Conservation (phyloP, 2,113 vertebrate species). For the Cercocebus atys region DNA sequence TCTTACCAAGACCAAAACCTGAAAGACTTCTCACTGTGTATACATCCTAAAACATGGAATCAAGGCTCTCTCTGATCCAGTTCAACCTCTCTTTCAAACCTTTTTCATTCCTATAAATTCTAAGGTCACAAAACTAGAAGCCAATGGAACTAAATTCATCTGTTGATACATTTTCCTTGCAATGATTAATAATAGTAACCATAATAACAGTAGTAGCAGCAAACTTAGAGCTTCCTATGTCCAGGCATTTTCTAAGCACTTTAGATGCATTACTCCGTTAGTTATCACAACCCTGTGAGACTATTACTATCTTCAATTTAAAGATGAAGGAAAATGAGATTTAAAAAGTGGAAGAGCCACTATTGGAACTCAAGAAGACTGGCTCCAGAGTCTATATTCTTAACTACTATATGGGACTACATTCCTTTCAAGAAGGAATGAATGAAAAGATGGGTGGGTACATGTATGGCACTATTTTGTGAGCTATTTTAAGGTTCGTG, state of each 20-base stretch:
- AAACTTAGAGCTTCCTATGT: not conserved
- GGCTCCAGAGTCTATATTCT: not conserved
- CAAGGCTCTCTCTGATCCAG: not conserved
- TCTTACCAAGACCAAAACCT: not conserved
- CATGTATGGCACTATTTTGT: not conserved
- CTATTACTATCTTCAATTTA: not conserved
- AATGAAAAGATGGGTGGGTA: not conserved
- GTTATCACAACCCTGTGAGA: not conserved
- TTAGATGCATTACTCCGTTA: not conserved
- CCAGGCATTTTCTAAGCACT: not conserved
- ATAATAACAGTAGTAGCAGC: not conserved
- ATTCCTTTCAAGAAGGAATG: not conserved
- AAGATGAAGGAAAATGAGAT: constrained; percentile 33
- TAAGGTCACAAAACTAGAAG: not conserved
- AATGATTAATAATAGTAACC: not conserved
- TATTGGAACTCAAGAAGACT: not conserved
- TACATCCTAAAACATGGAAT: not conserved
- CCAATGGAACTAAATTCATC: not conserved
- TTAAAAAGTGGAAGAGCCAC: not conserved
- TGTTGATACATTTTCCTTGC: not conserved
- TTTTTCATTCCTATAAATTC: not conserved
- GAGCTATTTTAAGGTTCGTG: not conserved
- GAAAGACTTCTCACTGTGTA: not conserved
- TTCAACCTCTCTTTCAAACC: not conserved
- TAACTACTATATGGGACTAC: not conserved